Evolutionary conservation across 1,140 invertebrate species (phyloP), one percentile per base, ranked within the genome.

Genomic region (Chlorops oryzae): DNA sequence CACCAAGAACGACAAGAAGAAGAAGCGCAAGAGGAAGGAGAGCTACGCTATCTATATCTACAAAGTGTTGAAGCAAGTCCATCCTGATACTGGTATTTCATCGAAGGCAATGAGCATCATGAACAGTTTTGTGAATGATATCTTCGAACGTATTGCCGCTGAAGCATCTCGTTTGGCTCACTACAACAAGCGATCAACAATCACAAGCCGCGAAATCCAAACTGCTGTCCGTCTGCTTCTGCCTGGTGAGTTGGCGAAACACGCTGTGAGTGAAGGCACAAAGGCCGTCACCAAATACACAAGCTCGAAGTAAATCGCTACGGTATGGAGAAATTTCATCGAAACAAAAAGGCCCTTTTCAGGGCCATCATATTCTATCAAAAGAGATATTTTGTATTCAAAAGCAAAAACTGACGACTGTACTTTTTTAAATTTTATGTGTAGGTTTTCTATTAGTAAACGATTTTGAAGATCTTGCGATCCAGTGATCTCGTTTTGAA

Each of bases 401-500:
- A n/a, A n/a, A n/a, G n/a, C n/a, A n/a, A n/a, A n/a, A n/a, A n/a
- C 27, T 24, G 10, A 22, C 3, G 7, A 15, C 27, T 3, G 22
- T n/a, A 42, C 9, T n/a, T 3, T 32, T 45, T 45, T 18, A 45
- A 32, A 32, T 45, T 18, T 45, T 27, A 24, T 3, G 34, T 10
- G 17, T 45, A 27, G 5, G 25, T 20, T 17, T 24, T 45, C 12
- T 18, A n/a, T n/a, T n/a, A n/a, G n/a, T n/a, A n/a, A n/a, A n/a
- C n/a, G n/a, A n/a, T n/a, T n/a, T n/a, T n/a, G n/a, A 92, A 90
- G 52, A 93, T 93, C 75, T 80, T 93, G 80, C 93, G 90, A 75
- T 90, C 91, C 54, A 94, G 94, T 72, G 90, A 95, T 67, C 90
- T 90, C n/a, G n/a, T n/a, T n/a, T n/a, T n/a, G n/a, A n/a, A n/a